These are phyloP conservation scores for Anhinga anhinga DNA, from an alignment of 2,113 vertebrate species.

Conservation along the genomic window DNA sequence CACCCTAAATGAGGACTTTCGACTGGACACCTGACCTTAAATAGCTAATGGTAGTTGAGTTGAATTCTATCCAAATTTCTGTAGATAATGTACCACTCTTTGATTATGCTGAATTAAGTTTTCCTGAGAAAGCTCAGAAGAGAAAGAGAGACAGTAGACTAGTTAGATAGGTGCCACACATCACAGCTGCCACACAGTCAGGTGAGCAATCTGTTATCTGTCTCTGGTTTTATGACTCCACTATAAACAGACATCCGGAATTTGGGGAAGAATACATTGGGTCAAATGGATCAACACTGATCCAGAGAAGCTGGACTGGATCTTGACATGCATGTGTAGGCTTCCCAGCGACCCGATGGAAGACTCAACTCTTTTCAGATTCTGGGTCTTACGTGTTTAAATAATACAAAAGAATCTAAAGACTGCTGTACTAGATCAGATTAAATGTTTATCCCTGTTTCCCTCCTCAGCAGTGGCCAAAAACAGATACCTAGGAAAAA, in stretches of 20 bases:
- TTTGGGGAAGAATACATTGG: not conserved
- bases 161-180: not conserved
- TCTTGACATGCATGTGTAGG: not conserved
- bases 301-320: not conserved
- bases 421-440: not conserved
- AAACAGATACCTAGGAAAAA: not conserved
- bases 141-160: not conserved
- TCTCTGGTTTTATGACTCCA: not conserved
- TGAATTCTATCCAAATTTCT: not conserved
- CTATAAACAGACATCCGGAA: not conserved
- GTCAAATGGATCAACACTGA: not conserved
- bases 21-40: not conserved
- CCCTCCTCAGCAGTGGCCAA: not conserved
- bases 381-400: not conserved
- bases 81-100: not conserved
- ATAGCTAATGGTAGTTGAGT: not conserved
- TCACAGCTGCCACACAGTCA: not conserved
- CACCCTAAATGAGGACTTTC: not conserved
- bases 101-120: not conserved
- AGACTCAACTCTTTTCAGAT: not conserved
- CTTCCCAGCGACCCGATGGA: rapidly evolving
- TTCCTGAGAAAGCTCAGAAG: not conserved
- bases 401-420: not conserved
- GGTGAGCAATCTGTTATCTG: not conserved
- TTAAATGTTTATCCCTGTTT: not conserved